Conservation (phyloP, 2,888 invertebrate species). For the Cantharis lateralis region DNA sequence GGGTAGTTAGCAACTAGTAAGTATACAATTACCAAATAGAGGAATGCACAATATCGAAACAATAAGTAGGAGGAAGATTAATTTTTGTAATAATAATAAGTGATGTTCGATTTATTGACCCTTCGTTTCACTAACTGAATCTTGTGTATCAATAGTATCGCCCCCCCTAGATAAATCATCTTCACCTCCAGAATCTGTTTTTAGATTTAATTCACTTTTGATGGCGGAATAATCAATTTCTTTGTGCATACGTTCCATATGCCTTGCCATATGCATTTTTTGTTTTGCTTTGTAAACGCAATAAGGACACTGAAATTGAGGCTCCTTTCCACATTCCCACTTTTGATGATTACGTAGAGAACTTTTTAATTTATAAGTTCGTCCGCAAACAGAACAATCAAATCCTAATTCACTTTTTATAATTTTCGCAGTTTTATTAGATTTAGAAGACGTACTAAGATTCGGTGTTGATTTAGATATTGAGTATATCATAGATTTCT, state of each 20-base stretch:
- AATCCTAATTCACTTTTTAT: conserved; percentile 60
- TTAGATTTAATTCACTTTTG: conserved; percentile 47
- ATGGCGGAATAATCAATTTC: conserved; percentile 52
- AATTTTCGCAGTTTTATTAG: conserved; percentile 46
- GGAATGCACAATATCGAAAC: neutral
- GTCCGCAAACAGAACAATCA: conserved; percentile 80
- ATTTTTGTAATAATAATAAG: neutral
- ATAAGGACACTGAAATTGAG: conserved; percentile 80
- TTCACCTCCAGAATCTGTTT: conserved; percentile 20
- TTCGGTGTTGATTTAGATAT: conserved; percentile 37
- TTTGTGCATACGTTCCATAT: conserved; percentile 83
- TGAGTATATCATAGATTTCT: conserved; percentile 51
- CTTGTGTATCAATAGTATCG: neutral
- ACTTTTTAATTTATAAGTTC: conserved; percentile 85
- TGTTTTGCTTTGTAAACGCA: conserved; percentile 84
- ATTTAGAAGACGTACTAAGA: conserved; percentile 40
- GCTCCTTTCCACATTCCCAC: conserved; percentile 86
- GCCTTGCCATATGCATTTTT: conserved; percentile 82
- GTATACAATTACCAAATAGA: neutral
- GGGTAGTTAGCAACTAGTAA: neutral
- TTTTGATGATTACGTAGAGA: conserved; percentile 83
- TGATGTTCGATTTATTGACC: neutral
- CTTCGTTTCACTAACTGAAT: neutral
- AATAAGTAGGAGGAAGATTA: neutral
- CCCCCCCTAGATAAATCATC: neutral